Conservation (phyloP, 2,888 invertebrate species). For the Rhodophaea formosa region DNA sequence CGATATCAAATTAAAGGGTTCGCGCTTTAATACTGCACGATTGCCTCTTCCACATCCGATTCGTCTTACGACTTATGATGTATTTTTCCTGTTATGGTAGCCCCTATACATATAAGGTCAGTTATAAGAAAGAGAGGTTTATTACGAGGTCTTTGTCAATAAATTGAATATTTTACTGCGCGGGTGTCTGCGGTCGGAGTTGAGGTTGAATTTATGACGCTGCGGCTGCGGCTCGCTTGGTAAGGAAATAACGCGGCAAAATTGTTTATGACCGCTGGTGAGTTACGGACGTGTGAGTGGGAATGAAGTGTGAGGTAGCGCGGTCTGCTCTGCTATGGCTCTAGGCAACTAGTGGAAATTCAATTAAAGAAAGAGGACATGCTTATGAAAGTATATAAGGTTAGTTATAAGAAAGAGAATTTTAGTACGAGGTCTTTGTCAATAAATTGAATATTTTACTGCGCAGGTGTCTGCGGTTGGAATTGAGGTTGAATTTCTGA, state of each 20-base stretch:
- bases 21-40: too few relatives aligned
- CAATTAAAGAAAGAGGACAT: too few relatives aligned
- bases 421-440: conserved; percentile 39
- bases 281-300: conserved; percentile 29
- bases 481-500: conserved; percentile 47
- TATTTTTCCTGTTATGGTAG: too few relatives aligned
- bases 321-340: too few relatives aligned
- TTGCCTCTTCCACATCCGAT: too few relatives aligned
- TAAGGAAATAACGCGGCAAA: conserved; percentile 48
- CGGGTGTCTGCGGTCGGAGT: conserved; percentile 40
- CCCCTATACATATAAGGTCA: too few relatives aligned
- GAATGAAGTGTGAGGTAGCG: neutral
- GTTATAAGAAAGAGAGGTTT: conserved; percentile 25
- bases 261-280: conserved; percentile 48
- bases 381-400: neutral
- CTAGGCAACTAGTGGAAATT: too few relatives aligned
- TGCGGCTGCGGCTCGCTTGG: conserved; percentile 36
- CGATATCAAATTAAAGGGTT: too few relatives aligned
- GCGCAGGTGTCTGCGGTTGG: conserved; percentile 40
- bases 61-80: too few relatives aligned
- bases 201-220: conserved; percentile 47
- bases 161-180: conserved; percentile 54
- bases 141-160: conserved; percentile 43
- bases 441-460: conserved; percentile 57
- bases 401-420: conserved; percentile 20